These are phyloP conservation scores for Apteryx mantelli DNA, from an alignment of 2,113 vertebrate species.

Conservation along the genomic window DNA sequence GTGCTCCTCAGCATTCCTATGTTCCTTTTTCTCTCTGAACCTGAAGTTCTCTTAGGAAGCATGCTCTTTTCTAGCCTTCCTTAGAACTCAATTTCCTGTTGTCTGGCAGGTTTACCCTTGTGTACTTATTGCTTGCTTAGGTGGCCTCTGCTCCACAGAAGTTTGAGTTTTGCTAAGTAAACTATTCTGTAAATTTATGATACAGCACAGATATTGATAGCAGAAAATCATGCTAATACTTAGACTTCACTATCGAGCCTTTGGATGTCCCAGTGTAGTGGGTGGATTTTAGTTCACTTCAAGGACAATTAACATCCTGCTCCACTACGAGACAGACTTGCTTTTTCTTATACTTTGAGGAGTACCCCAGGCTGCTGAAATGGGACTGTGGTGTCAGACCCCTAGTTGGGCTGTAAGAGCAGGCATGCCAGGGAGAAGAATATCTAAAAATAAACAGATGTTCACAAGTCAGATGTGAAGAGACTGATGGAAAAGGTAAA, in stretches of 20 bases:
- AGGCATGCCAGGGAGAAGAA: neutral
- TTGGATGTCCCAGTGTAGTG: neutral
- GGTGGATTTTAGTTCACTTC: neutral
- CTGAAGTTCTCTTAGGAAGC: neutral
- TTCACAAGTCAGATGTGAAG: neutral
- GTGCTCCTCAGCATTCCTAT: neutral
- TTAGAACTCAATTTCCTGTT: neutral
- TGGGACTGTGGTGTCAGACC: neutral
- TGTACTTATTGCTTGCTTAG: neutral
- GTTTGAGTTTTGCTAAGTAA: neutral
- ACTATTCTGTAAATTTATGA: neutral
- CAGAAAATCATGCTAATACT: neutral
- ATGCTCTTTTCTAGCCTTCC: neutral
- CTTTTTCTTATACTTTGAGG: neutral
- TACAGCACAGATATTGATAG: neutral
- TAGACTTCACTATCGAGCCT: neutral
- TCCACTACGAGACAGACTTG: neutral
- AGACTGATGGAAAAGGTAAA: neutral
- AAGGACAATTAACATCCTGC: neutral
- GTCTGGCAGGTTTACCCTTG: neutral
- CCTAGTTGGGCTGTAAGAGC: neutral
- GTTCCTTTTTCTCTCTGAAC: neutral
- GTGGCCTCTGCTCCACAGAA: neutral
- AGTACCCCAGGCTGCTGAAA: neutral
- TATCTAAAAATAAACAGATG: neutral